A percentile compares a stretch with the other conserved stretches of the same genome.
phyloP scores from a whole-genome alignment of 2,113 vertebrate species.

The Limnothrissa miodon region DNA sequence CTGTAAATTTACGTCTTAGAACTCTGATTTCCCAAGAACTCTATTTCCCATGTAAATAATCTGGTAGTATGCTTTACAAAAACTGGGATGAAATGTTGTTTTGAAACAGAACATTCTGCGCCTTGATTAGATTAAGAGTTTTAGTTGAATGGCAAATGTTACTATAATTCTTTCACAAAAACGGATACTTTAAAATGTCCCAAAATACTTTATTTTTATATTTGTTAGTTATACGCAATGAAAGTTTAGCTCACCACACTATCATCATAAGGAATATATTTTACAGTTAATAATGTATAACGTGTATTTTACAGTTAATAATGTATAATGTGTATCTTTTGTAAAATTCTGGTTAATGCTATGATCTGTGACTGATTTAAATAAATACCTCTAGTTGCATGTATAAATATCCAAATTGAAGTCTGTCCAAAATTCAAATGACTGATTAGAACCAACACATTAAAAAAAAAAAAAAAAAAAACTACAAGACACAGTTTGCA shows the following conservation, averaged over 20 bases:
- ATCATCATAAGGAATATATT: neutral
- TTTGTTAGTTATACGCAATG: neutral
- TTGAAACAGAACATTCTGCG: neutral
- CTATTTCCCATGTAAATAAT: neutral
- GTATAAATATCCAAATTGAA: neutral
- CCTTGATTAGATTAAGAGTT: too few species aligned
- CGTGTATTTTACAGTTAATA: neutral
- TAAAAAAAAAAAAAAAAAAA: neutral
- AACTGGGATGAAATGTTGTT: neutral
- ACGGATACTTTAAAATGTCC: neutral
- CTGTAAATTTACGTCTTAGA: neutral
- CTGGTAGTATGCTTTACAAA: neutral
- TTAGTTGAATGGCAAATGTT: too few species aligned
- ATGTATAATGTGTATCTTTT: neutral
- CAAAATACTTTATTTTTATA: conserved; percentile 1
- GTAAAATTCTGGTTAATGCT: neutral
- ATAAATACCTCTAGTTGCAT: neutral
- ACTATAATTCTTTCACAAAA: neutral
- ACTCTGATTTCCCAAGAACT: neutral
- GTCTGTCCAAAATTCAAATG: too few species aligned
- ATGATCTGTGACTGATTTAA: neutral
- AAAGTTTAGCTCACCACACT: neutral
- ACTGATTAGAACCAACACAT: neutral
- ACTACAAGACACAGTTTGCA: neutral
- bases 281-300: neutral